Base-by-base conservation (phyloP, 2,113 vertebrate species). In the Tor tambroides region DNA sequence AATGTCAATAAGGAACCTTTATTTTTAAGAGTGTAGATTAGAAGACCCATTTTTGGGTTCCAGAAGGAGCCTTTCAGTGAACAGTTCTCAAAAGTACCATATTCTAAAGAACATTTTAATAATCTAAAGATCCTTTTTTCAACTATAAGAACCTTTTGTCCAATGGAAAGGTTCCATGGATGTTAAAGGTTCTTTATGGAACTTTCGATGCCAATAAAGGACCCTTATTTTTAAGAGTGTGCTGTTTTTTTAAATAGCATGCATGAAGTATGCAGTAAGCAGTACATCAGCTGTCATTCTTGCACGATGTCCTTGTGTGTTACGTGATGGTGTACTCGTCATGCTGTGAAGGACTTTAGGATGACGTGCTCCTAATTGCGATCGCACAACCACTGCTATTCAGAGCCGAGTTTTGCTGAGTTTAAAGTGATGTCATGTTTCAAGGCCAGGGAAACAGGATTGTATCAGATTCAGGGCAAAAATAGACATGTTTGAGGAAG, bases 401-500 rank as follows among this genome's bases (percentile, higher is more conserved):
- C 80, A 74, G 65, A 84, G 85, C 76, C 17, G 14, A 83, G 85
- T 81, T 84, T 54, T 87, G 83, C 71, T 83, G 83, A 78, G 28
- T 83, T 59, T 35, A 67, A 77, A 38, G 75, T 78, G 74, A 81
- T 83, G 75, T 65, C 71, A 63, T 69, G 28, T 67, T 54, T 87
- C 71, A 71, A 19, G 32, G 56, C 69, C 56, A 26, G 14, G 38
- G 80, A 84, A 87, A 63, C 17, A 67, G 43, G 51, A 74, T 51
- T 76, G 67, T 54, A 59, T 80, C 71, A 61, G 59, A 77, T 85
- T 89, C 38, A 10, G 11, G 35, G 43, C 28, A 83, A 32, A 89
- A 85, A 87, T 87, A 87, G 86, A 26, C 83, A 49, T n/a, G 63
- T 77, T 76, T 80, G 23, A 86, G 63, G 71, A 84, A 86, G 69